Evolutionary conservation across 2,113 vertebrate species (phyloP).

Genomic region (Amblyornis subalaris): DNA sequence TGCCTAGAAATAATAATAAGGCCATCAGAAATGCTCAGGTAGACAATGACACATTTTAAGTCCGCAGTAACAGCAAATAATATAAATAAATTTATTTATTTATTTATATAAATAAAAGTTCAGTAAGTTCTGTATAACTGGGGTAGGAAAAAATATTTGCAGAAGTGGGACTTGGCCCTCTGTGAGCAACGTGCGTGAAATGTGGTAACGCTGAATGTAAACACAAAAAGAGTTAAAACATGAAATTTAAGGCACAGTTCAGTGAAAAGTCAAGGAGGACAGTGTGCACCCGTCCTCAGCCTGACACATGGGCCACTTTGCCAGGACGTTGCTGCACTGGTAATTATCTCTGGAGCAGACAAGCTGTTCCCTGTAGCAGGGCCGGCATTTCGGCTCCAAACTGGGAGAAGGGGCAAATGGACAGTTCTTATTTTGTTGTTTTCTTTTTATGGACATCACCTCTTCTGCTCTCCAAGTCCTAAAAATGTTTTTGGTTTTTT

Average conservation of each 20-base stretch:
- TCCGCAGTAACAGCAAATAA: neutral
- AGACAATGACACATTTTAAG: neutral
- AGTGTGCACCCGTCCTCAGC: neutral
- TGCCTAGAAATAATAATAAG: neutral
- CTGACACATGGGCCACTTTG: neutral
- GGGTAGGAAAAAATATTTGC: neutral
- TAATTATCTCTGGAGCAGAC: neutral
- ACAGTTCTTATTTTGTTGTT: slow-evolving; percentile 1
- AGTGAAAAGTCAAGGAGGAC: neutral
- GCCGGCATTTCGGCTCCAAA: neutral
- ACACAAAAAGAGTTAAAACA: neutral
- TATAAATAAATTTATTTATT: neutral
- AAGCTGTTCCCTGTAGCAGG: neutral
- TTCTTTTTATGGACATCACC: slow-evolving; percentile 39
- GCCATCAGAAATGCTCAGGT: neutral
- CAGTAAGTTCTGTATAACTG: neutral
- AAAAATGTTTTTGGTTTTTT: neutral
- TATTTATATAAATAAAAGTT: neutral
- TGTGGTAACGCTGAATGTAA: neutral
- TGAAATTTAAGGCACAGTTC: slow-evolving; percentile 19
- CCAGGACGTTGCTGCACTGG: neutral
- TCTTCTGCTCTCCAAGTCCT: slow-evolving; percentile 17
- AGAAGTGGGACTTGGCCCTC: neutral
- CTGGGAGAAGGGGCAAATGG: slow-evolving; percentile 40
- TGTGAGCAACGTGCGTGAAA: neutral